Base-by-base conservation (phyloP, 2,113 vertebrate species). In the Thunnus thynnus region DNA sequence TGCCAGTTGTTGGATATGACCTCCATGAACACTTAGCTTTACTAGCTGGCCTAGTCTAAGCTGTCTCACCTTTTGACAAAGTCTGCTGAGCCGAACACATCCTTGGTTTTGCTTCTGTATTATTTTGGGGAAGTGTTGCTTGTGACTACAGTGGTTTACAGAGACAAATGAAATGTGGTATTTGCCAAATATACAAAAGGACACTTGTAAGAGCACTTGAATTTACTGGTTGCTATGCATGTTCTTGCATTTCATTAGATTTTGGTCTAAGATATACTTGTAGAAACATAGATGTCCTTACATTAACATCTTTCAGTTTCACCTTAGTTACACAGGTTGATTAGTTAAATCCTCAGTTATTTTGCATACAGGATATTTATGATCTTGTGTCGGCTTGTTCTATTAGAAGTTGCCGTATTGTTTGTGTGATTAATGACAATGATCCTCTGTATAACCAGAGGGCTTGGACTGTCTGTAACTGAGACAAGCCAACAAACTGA, bases 21-120 rank as follows among this genome's bases (percentile, higher is more conserved):
- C 74, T 84, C 79, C 50, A 12, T 47, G 61, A 69, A 63, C 54
- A 66, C 60, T 69, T 48, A 62, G 56, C 58, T 82, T 85, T 82
- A 69, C 41, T 60, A 65, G 64, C 52, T 56, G 46, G 60, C 44
- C 32, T 48, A n/a, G 41, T 83, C 27, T 68, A 46, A 77, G 65
- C 55, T 36, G 51, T 69, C 48, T 77, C 74, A 71, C 71, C 78
- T 79, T 71, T 79, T 77, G 50, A 55, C 61, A 30, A 64, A 67
- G 77, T 76, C 65, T 84, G 86, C 76, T 87, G 79, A 89, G 81
- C 81, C 76, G 71, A 89, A 80, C 56, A 80, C 4, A 46, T 85
- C 70, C 74, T 78, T 58, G 48, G 88, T 92, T 92, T 93, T 92
- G 89, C 83, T 92, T 92, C 91, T 91, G 91, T 92, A 78, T 90